Evolutionary conservation across 1,140 invertebrate species (phyloP).

Genomic region (Odontomachus brunneus): DNA sequence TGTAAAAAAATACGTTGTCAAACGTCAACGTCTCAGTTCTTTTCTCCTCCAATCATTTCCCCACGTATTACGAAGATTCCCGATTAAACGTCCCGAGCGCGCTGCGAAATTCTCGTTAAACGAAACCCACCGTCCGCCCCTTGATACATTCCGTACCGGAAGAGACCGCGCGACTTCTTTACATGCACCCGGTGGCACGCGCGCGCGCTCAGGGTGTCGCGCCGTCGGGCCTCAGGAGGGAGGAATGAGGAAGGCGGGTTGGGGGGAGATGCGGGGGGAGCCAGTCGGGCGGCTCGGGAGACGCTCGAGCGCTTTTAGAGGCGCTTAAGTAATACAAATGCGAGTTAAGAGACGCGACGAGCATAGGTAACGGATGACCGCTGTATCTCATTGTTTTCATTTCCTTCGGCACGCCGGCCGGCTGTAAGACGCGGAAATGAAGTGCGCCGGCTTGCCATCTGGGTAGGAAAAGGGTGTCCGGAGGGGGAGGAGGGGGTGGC

Average conservation of each 20-base stretch:
- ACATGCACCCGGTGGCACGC: conserved; percentile 43
- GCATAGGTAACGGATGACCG: conserved; percentile 83
- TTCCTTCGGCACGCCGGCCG: conserved; percentile 80
- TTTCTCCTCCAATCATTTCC: no score
- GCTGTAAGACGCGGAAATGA: conserved; percentile 82
- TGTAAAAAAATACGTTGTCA: neutral
- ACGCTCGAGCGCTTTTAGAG: conserved; percentile 70
- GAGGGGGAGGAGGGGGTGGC: no score
- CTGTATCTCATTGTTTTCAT: conserved; percentile 85
- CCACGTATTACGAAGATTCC: no score
- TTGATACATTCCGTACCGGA: conserved; percentile 30
- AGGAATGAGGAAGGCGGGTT: neutral
- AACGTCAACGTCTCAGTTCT: neutral
- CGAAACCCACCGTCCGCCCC: conserved; percentile 16
- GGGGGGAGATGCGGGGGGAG: neutral
- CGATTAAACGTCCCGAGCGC: no score
- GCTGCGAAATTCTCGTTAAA: conserved; percentile 23
- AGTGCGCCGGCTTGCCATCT: conserved; percentile 72
- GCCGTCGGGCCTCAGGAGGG: neutral
- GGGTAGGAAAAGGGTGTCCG: conserved; percentile 66
- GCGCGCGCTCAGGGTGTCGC: conserved; percentile 1
- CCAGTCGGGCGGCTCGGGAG: neutral
- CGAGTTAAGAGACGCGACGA: conserved; percentile 80
- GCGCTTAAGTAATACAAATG: conserved; percentile 84
- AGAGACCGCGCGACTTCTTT: conserved; percentile 45